Percentiles rank a stretch among this genome's conserved stretches.
phyloP scores from a whole-genome alignment of 2,113 vertebrate genomes.

The Struthidea cinerea region DNA sequence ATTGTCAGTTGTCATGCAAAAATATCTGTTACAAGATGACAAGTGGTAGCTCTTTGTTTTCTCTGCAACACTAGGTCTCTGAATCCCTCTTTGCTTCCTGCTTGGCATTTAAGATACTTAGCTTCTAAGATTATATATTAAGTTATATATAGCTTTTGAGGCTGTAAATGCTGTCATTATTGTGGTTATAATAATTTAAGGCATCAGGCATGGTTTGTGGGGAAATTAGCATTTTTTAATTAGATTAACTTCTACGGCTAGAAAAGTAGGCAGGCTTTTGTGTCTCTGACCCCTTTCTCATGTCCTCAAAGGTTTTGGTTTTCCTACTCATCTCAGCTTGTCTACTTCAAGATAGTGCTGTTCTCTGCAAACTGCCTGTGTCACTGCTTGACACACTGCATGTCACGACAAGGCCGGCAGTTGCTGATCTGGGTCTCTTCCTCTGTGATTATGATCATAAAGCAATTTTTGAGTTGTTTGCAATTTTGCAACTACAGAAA shows the following conservation, averaged over 20 bases:
- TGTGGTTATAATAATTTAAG: not conserved
- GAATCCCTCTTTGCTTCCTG: not conserved
- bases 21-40: not conserved
- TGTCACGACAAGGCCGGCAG: not conserved
- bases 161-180: not conserved
- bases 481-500: not conserved
- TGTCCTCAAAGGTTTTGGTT: not conserved
- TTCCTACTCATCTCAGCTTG: not conserved
- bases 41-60: not conserved
- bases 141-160: not conserved
- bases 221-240: conserved; percentile 7
- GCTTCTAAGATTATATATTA: not conserved
- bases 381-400: not conserved
- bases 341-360: not conserved
- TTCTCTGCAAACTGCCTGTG: not conserved
- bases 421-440: not conserved
- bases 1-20: not conserved
- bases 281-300: not conserved
- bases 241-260: not conserved
- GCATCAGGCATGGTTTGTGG: not conserved
- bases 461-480: not conserved
- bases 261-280: not conserved
- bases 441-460: not conserved
- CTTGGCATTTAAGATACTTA: not conserved
- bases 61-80: not conserved